Percentiles rank a stretch among this genome's conserved stretches.
phyloP scores from a whole-genome alignment of 2,113 vertebrate species.

The Balaeniceps rex region DNA sequence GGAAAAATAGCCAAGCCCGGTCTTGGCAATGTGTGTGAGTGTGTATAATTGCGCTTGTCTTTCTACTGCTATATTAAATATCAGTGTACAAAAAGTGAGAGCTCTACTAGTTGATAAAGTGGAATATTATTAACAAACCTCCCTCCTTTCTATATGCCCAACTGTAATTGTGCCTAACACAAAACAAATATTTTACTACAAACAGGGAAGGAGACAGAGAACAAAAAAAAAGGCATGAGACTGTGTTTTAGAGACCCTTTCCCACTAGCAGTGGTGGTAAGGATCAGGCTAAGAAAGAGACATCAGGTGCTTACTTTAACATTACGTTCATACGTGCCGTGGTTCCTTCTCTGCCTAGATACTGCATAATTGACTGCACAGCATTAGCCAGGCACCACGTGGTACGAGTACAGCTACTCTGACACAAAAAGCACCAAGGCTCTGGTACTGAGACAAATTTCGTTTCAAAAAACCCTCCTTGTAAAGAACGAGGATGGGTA shows the following conservation, averaged over 20 bases:
- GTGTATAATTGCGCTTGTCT: not conserved
- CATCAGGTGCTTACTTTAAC: not conserved
- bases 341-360: constrained; percentile 66
- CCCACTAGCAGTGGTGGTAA: not conserved
- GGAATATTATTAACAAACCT: not conserved
- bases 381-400: constrained; percentile 41
- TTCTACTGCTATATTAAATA: not conserved
- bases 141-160: not conserved
- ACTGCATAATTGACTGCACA: constrained; percentile 56
- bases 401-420: not conserved
- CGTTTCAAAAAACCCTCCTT: not conserved
- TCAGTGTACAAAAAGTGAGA: not conserved
- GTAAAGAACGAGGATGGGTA: not conserved
- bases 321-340: not conserved
- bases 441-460: not conserved
- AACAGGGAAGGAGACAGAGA: not conserved
- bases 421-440: not conserved
- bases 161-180: not conserved
- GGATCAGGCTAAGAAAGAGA: not conserved
- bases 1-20: not conserved
- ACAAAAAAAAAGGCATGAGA: not conserved
- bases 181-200: not conserved
- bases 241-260: not conserved
- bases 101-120: not conserved
- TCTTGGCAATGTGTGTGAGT: not conserved